Conservation (phyloP, 1,140 invertebrate genomes). For the Zaprionus taronus region DNA sequence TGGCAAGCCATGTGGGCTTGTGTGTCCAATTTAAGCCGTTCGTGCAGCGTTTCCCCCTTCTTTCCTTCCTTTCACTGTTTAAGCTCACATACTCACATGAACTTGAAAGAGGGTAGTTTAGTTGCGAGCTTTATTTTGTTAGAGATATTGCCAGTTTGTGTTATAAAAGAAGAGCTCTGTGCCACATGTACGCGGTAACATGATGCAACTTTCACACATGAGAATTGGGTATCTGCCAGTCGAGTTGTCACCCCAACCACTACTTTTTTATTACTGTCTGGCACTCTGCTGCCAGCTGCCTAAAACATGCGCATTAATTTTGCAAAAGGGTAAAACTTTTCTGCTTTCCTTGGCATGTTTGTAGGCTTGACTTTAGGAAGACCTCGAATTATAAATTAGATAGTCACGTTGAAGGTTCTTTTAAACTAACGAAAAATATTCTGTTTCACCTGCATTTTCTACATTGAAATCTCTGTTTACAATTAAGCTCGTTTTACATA, state of each 20-base stretch:
- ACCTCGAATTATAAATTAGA: slow-evolving; percentile 63
- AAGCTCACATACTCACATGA: background rate
- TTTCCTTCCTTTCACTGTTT: background rate
- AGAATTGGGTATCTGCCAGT: background rate
- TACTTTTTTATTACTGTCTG: slow-evolving; percentile 17
- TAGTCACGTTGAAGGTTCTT: slow-evolving; percentile 36
- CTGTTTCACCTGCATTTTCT: background rate
- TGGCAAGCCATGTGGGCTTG: slow-evolving; percentile 21
- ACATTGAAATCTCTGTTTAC: no score
- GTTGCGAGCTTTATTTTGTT: no score
- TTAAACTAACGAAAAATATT: background rate
- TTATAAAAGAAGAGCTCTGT: background rate
- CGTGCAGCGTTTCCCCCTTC: background rate
- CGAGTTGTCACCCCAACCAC: background rate
- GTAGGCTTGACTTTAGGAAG: slow-evolving; percentile 13
- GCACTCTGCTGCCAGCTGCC: slow-evolving; percentile 24
- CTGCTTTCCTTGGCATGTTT: slow-evolving; percentile 18
- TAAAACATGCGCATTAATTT: slow-evolving; percentile 70
- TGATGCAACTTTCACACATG: background rate
- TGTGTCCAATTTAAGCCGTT: slow-evolving; percentile 18
- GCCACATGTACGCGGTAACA: background rate
- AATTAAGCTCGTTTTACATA: no score
- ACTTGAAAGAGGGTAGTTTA: no score
- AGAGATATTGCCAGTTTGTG: no score
- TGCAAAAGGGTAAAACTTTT: slow-evolving; percentile 49